These are phyloP conservation scores for Parthenolecanium corni DNA, from an alignment of 2,888 invertebrate genomes.

Conservation along the genomic window DNA sequence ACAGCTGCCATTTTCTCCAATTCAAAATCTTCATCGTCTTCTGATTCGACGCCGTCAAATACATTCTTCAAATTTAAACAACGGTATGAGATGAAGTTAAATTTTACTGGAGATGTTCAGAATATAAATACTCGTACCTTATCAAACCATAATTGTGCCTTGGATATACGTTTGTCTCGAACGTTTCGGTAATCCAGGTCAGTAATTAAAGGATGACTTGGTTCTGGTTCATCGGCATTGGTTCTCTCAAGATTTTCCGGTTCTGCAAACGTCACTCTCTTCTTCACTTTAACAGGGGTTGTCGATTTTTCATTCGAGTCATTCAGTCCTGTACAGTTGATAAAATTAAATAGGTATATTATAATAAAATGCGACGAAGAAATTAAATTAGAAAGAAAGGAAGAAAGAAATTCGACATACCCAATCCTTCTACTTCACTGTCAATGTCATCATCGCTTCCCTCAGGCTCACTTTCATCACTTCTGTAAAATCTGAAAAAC, in stretches of 20 bases:
- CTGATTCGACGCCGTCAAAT: constrained; percentile 57
- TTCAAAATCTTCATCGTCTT: constrained; percentile 77
- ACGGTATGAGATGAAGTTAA: constrained; percentile 31
- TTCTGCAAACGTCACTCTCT: constrained; percentile 33
- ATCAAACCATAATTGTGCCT: constrained; percentile 79
- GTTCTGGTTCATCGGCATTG: constrained; percentile 9
- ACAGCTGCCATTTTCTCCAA: constrained; percentile 57
- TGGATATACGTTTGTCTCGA: constrained; percentile 57
- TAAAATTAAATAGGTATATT: not conserved
- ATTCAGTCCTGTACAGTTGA: constrained; percentile 46
- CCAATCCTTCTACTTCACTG: constrained; percentile 32
- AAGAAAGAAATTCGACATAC: no score
- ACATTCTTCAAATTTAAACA: constrained; percentile 32
- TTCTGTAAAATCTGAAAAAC: constrained; percentile 32
- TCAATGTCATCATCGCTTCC: constrained; percentile 33
- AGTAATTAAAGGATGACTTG: constrained; percentile 60
- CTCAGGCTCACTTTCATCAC: constrained; percentile 38
- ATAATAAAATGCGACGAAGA: not conserved
- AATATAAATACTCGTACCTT: constrained; percentile 47
- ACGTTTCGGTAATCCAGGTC: constrained; percentile 67
- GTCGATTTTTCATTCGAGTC: constrained; percentile 49
- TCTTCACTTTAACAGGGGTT: constrained; percentile 34
- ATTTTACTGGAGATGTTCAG: not conserved
- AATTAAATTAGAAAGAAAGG: not conserved
- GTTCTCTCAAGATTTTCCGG: not conserved